Conservation (phyloP, 2,797 vertebrate genomes). For the Coregonus sp. region DNA sequence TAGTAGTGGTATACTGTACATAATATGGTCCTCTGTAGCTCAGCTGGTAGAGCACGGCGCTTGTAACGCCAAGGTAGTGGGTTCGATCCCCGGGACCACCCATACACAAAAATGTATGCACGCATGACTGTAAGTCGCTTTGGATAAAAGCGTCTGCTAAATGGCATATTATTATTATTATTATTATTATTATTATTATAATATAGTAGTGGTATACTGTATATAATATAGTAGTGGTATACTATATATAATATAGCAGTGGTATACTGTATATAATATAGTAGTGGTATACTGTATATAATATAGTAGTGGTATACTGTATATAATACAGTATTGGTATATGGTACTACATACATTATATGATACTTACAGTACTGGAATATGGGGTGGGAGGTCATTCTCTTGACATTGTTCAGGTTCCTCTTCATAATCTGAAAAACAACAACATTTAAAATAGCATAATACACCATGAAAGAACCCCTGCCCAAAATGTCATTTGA, state of each 20-base stretch:
- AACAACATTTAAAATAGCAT: background rate
- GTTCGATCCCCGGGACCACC: no score
- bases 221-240: background rate
- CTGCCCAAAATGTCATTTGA: no score
- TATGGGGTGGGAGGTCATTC: conserved; percentile 96
- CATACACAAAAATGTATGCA: no score
- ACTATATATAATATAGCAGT: background rate
- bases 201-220: no score
- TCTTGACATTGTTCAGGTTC: conserved; percentile 96
- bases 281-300: background rate
- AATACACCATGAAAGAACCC: background rate
- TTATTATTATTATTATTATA: no score
- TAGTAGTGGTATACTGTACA: background rate
- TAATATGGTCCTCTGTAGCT: no score
- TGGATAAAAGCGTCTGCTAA: no score
- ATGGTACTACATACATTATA: background rate
- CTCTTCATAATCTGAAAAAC: conserved; percentile 90
- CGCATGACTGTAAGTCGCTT: no score
- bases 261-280: background rate
- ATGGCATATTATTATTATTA: no score
- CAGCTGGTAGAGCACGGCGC: no score
- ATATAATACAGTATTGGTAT: background rate
- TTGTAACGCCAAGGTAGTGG: no score
- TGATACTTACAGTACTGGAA: conserved; percentile 96
- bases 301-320: background rate